These are phyloP conservation scores for Spheniscus mendiculus DNA, from an alignment of 2,113 vertebrate genomes.

Conservation along the genomic window DNA sequence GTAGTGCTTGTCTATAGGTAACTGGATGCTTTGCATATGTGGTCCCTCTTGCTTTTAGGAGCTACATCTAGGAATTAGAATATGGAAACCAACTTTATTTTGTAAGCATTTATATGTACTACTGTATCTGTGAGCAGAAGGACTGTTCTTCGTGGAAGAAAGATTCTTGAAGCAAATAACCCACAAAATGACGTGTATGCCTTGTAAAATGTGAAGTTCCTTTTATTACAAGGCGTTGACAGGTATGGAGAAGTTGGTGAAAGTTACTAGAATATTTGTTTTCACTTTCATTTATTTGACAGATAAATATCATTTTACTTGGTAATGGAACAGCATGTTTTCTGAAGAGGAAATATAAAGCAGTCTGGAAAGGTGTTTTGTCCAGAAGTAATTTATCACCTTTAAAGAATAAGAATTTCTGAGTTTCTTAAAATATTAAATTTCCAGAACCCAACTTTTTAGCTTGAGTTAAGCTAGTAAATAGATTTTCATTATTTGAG, in stretches of 20 bases:
- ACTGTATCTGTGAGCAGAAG: background rate
- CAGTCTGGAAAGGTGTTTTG: background rate
- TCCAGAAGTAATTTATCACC: background rate
- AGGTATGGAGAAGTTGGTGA: background rate
- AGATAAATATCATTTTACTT: background rate
- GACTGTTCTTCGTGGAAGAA: background rate
- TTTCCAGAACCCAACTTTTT: background rate
- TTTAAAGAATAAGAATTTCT: background rate
- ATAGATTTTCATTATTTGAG: background rate
- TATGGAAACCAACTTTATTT: background rate
- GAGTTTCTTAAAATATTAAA: background rate
- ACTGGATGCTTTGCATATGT: background rate
- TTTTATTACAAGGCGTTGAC: conserved; percentile 22
- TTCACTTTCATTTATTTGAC: conserved; percentile 18
- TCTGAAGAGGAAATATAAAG: background rate
- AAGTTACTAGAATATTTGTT: background rate
- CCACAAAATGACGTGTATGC: background rate
- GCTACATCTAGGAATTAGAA: background rate
- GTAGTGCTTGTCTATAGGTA: background rate
- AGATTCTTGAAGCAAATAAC: background rate
- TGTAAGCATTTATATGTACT: background rate
- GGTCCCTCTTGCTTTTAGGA: background rate
- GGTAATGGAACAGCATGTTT: background rate
- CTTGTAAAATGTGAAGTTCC: background rate
- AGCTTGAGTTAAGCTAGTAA: background rate